Evolutionary conservation across 2,113 vertebrate genomes (phyloP), one percentile per base, ranked within the genome.

Genomic region (Grantiella picta): DNA sequence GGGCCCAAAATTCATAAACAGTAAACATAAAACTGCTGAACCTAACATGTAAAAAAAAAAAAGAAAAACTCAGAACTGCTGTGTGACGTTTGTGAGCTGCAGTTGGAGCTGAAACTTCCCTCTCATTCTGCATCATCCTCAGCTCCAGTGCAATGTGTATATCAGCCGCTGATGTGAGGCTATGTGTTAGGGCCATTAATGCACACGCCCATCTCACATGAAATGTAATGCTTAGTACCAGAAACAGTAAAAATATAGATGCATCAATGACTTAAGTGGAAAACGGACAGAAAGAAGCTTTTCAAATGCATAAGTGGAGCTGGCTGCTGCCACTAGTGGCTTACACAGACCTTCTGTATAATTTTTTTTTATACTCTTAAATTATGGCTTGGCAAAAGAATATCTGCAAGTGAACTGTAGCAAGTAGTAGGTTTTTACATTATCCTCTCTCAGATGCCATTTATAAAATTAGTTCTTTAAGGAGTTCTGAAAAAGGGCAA

Each of bases 231-330:
- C 17, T 68, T 60, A 64, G 11, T 47, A 71, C 63, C 28, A 70
- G 36, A 82, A 86, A 68, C 18, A 68, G 35, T 91, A 81, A 91
- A 91, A 94, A 82, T 65, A 79, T 21, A 70, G 63, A 44, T 83
- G 12, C 5, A 38, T 86, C 38, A 56, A 56, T 50, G 28, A 75
- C 24, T 86, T 86, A 47, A 89, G 31, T 50, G 44, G 68, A 66
- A 85, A 92, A 89, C 81, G 3, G 19, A 70, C 35, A 25, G 40
- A 64, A 80, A 82, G 13, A 73, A 49, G 10, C 28, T 80, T 78
- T 93, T 83, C 27, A 81, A 90, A 59, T 42, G 23, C 15, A 12
- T 9, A 70, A 31, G 24, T 52, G 15, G 35, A 90, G 31, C 27
- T 89, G 68, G 31, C 16, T 81, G 25, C 12, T 73, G 15, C 8